Conservation (phyloP, 2,888 invertebrate species). For the Danaus chrysippus region DNA sequence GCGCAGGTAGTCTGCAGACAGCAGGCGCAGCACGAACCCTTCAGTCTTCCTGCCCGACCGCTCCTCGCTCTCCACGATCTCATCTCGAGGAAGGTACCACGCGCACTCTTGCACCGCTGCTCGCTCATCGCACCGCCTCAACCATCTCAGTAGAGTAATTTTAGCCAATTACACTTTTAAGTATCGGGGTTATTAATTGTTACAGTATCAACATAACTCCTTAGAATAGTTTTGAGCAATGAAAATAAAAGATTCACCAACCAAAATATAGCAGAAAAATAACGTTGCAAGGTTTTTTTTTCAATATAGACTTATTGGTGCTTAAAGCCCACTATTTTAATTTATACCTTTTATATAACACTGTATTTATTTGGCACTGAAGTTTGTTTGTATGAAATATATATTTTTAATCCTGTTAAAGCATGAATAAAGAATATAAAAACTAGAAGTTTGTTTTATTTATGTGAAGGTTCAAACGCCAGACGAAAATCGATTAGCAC, state of each 20-base stretch:
- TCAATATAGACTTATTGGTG: neutral
- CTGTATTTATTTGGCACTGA: conserved; percentile 31
- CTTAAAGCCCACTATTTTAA: no score
- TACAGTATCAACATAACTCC: neutral
- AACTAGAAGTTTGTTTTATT: conserved; percentile 45
- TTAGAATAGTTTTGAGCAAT: neutral
- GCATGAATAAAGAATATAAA: conserved; percentile 39
- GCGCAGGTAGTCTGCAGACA: conserved; percentile 16
- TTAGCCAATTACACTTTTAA: conserved; percentile 16
- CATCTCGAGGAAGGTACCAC: conserved; percentile 41
- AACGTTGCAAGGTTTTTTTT: conserved; percentile 15
- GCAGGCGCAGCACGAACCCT: neutral
- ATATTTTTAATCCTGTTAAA: conserved; percentile 23
- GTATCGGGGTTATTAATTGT: conserved; percentile 12
- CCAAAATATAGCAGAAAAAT: conserved; percentile 3
- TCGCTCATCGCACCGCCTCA: conserved; percentile 55
- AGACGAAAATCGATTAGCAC: conserved; percentile 35
- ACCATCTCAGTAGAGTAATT: conserved; percentile 56
- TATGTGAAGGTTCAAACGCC: conserved; percentile 42
- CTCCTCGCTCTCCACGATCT: conserved; percentile 25
- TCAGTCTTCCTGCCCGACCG: conserved; percentile 8
- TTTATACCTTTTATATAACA: conserved; percentile 16
- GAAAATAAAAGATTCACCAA: neutral
- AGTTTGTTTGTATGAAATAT: conserved; percentile 31
- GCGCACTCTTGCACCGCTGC: conserved; percentile 46